A percentile compares a stretch with the other conserved stretches of the same genome.
Conservation (phyloP, 2,113 vertebrate species). For the Australoheros scitulus region DNA sequence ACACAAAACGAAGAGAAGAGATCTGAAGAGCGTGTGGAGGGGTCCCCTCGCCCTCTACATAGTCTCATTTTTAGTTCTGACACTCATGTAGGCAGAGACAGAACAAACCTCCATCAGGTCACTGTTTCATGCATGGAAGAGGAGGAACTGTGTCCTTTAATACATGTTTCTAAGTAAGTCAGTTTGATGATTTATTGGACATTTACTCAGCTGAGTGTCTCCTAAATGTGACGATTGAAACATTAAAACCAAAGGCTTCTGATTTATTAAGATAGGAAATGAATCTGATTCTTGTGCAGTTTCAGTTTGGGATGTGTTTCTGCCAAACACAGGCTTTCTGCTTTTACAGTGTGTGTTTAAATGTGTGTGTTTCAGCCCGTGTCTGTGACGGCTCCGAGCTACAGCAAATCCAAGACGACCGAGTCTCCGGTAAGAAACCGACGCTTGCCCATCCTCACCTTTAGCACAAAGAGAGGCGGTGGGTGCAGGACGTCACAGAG, state of each 20-base stretch:
- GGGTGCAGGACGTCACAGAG: not conserved
- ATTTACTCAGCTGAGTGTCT: not conserved
- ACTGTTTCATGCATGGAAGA: no score
- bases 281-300: not conserved
- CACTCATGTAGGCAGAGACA: no score
- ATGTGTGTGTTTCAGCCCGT: constrained; percentile 69
- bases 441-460: no score
- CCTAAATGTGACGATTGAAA: not conserved
- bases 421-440: constrained; percentile 62
- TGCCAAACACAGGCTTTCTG: not conserved
- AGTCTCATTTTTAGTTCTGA: no score
- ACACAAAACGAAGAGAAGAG: no score
- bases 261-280: not conserved
- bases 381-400: constrained; percentile 71
- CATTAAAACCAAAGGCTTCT: not conserved
- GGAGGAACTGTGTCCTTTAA: no score
- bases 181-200: not conserved
- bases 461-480: not conserved
- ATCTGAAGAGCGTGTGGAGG: no score
- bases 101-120: no score
- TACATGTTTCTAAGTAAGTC: no score
- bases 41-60: no score
- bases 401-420: constrained; percentile 67
- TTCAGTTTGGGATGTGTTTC: no score
- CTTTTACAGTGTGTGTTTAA: not conserved